Percentiles rank a stretch among this genome's conserved stretches.
phyloP scores from a whole-genome alignment of 2,888 invertebrate genomes.

The Cremastinae sp. region DNA sequence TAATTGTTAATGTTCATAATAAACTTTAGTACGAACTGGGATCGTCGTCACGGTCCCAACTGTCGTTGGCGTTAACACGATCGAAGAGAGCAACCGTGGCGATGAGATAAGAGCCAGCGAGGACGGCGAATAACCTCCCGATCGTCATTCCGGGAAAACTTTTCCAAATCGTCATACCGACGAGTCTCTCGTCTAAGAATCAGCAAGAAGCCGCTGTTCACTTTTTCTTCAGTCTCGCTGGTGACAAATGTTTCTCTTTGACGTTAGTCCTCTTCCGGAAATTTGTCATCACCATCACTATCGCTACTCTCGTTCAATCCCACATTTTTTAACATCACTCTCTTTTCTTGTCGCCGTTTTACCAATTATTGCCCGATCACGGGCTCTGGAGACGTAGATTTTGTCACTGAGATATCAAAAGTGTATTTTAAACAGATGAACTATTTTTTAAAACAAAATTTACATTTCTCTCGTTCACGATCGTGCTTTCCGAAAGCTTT shows the following conservation, averaged over 20 bases:
- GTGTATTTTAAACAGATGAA: too few species aligned
- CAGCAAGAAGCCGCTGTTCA: constrained; percentile 3
- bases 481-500: too few species aligned
- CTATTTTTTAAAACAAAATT: too few species aligned
- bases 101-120: constrained; percentile 70
- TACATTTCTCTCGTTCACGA: too few species aligned
- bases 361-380: neutral
- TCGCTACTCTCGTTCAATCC: constrained; percentile 15
- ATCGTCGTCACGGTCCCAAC: constrained; percentile 77
- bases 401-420: neutral
- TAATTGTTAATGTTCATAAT: too few species aligned
- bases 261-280: constrained; percentile 48
- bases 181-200: constrained; percentile 12
- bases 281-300: constrained; percentile 31
- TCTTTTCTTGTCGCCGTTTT: neutral
- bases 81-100: constrained; percentile 68
- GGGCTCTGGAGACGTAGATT: neutral
- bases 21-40: constrained; percentile 68
- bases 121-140: constrained; percentile 70
- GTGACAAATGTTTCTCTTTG: constrained; percentile 20
- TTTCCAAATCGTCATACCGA: neutral
- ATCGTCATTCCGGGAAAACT: constrained; percentile 73
- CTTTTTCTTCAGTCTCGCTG: neutral
- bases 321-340: constrained; percentile 52
- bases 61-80: constrained; percentile 73